These are phyloP conservation scores for Fragum sueziense DNA, from an alignment of 2,888 invertebrate species.

Conservation along the genomic window DNA sequence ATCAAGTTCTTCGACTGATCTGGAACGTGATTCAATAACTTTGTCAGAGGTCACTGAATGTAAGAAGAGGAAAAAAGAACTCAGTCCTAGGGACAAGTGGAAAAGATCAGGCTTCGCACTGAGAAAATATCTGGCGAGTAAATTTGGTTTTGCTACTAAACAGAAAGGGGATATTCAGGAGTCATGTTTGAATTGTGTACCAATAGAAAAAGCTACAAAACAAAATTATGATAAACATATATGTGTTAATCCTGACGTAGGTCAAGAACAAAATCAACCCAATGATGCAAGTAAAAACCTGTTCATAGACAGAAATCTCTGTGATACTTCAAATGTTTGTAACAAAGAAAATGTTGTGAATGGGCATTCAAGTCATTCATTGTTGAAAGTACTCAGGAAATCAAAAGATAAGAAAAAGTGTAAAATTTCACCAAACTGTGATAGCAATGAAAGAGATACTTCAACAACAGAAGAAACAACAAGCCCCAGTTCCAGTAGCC, in stretches of 20 bases:
- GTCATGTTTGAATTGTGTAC: background rate
- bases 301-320: too few relatives aligned
- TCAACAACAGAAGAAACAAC: background rate
- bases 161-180: constrained; percentile 4
- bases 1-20: background rate
- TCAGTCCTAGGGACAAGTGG: constrained; percentile 44
- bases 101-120: constrained; percentile 53
- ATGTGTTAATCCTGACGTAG: background rate
- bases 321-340: too few relatives aligned
- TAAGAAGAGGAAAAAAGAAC: constrained; percentile 27
- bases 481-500: background rate
- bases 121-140: constrained; percentile 47
- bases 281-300: background rate
- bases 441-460: too few relatives aligned
- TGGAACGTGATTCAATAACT: background rate
- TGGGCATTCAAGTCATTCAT: too few relatives aligned
- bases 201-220: background rate
- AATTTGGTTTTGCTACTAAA: constrained; percentile 35
- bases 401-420: too few relatives aligned
- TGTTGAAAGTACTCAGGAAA: too few relatives aligned
- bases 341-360: too few relatives aligned
- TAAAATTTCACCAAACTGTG: too few relatives aligned
- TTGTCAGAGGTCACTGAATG: background rate
- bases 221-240: background rate
- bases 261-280: background rate